Evolutionary conservation across 2,113 vertebrate species (phyloP), one percentile per base, ranked within the genome.

Genomic region (Henicopernis longicauda): DNA sequence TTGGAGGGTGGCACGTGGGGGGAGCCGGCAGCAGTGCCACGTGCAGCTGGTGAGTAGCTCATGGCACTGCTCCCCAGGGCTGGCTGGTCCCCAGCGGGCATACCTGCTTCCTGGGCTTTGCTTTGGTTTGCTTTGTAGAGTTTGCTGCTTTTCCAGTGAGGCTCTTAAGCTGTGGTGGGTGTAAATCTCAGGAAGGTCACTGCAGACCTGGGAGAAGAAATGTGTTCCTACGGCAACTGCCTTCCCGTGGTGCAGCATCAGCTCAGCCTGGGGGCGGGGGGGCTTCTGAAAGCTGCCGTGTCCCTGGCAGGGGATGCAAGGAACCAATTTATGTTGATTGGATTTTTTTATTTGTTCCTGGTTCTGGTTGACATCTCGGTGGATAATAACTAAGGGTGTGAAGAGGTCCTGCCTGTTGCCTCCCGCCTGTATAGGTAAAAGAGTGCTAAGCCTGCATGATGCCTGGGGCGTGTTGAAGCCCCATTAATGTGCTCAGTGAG

Each of bases 171-270:
- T 62, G 32, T 3, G 10, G 11, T 18, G 25, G 36, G 32, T 84
- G 34, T n/a, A 31, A 14, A 31, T 12, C 29, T 38, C 0, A 0
- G 44, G 67, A 25, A 66, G 34, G 19, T 36, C 65, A 14, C 11
- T 32, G 52, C 25, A 44, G 78, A 42, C 4, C 11, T 1, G 3
- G 29, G 40, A 63, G 49, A 9, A 23, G 34, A 34, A 55, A 9
- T 0, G 1, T 13, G 7, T 61, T 40, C 62, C 36, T 38, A 0
- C 50, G 29, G 42, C 6, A 13, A 1, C 16, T n/a, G 34, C 74
- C 50, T 34, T 42, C 17, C 58, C 0, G 0, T 17, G 29, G 6
- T 13, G 54, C 26, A n/a, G 31, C 49, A 49, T 18, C 63, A 14
- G 3, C 44, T 50, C 44, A 58, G 72, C n/a, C 58, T 47, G 22